Evolutionary conservation across 2,888 invertebrate species (phyloP).

Genomic region (Aelia acuminata): DNA sequence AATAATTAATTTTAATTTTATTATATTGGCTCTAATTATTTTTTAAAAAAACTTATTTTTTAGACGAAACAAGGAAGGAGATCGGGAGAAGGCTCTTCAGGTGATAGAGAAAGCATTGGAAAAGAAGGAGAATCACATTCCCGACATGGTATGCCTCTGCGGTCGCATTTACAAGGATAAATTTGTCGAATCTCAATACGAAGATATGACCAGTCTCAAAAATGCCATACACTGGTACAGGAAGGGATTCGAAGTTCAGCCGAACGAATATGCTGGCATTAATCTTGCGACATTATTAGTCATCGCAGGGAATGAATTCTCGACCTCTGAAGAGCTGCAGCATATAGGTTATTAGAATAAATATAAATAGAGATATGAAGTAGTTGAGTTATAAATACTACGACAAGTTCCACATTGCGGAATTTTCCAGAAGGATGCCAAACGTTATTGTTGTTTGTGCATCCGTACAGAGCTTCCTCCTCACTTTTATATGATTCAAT

Average conservation of each 20-base stretch:
- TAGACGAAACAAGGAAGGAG: conserved; percentile 92
- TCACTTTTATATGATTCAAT: too few relatives aligned
- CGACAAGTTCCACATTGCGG: too few relatives aligned
- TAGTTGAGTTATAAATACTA: too few relatives aligned
- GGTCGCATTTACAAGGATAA: conserved; percentile 98
- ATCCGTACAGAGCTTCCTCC: too few relatives aligned
- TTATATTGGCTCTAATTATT: too few relatives aligned
- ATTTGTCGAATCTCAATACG: conserved; percentile 95
- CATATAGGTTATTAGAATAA: conserved; percentile 79
- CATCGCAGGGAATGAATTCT: conserved; percentile 96
- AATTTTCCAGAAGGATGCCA: too few relatives aligned
- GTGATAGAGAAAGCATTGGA: conserved; percentile 93
- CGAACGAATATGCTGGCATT: conserved; percentile 99
- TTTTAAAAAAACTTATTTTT: too few relatives aligned
- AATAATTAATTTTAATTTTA: too few relatives aligned
- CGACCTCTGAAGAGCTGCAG: conserved; percentile 90
- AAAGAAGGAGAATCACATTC: conserved; percentile 94
- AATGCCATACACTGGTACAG: conserved; percentile 98
- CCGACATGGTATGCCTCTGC: conserved; percentile 97
- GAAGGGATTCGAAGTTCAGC: conserved; percentile 97
- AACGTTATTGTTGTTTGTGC: too few relatives aligned
- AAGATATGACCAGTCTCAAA: conserved; percentile 87
- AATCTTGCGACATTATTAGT: conserved; percentile 97
- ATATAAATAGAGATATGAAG: too few relatives aligned
- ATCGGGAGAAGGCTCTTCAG: conserved; percentile 92